Base-by-base conservation (phyloP, 1,140 invertebrate genomes). In the Magallana ariakensis region DNA sequence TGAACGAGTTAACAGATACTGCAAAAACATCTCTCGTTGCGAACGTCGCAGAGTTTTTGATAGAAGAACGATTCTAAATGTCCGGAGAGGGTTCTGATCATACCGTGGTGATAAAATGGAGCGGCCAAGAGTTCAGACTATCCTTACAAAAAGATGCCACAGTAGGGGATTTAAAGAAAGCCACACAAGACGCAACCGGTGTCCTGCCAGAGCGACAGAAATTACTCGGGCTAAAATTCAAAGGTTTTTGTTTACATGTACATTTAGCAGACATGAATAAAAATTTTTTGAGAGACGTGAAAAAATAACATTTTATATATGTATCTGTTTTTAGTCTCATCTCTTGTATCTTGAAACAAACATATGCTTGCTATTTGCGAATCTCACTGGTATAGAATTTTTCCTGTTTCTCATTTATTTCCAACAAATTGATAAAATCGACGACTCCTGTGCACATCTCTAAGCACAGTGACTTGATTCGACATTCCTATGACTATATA, bases 191-290 rank as follows among this genome's bases (percentile, higher is more conserved):
- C 93, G 95, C 96, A 93, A 99, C 98, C 70, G 96, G 97, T 46
- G 98, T 98, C n/a, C 94, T 97, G 75, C 97, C 98, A 7, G 97
- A 98, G 92, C 95, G 98, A 89, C 98, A 99, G 94, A 99, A 99
- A 95, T 94, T 99, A 11, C 95, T 99, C 8, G 99, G 99, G 94
- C 95, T 99, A 19, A 98, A 98, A 95, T 96, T 96, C 92, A 98
- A 98, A 97, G 98, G 98, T 97, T 19, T 83, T 54, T 55, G 10
- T 53, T 75, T 11, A n/a, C 46, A 15, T 54, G 70, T 70, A n/a
- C 13, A 46, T 16, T 4, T 46, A 46, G 33, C 33, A 46, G 33
- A 46, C 33, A 46, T 5, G 33, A 46, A 46, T 46, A 46, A 46
- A n/a, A 2, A 46, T 46, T 46, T 46, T 46, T 46, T 46, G 33